phyloP scores from a whole-genome alignment of 2,797 vertebrate species.

The Huso huso region DNA sequence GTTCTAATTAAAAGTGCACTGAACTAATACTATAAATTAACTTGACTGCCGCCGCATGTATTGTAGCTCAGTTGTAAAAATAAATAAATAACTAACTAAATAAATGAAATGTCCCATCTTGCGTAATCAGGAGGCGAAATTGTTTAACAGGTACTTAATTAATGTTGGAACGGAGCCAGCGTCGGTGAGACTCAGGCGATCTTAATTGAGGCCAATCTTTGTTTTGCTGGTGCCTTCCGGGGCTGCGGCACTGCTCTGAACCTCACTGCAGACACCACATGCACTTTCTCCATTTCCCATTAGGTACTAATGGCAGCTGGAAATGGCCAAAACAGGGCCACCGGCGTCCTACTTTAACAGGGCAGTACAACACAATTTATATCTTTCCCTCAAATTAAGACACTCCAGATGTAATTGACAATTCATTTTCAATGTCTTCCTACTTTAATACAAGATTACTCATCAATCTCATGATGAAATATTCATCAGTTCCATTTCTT shows the following conservation, averaged over 20 bases:
- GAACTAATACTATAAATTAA: conserved; percentile 37
- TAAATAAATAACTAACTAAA: not conserved
- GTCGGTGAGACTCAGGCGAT: conserved; percentile 58
- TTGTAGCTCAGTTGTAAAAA: conserved; percentile 22
- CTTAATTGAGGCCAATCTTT: conserved; percentile 68
- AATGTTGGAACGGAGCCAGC: conserved; percentile 55
- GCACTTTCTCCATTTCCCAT: conserved; percentile 60
- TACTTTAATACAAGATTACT: conserved; percentile 73
- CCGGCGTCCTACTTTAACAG: conserved; percentile 23
- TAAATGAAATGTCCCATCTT: conserved; percentile 43
- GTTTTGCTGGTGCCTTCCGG: conserved; percentile 47
- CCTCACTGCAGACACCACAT: conserved; percentile 45
- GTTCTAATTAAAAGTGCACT: conserved; percentile 60
- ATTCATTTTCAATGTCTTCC: conserved; percentile 78
- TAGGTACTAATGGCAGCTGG: conserved; percentile 56
- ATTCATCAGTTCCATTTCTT: conserved; percentile 62
- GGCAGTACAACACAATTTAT: conserved; percentile 47
- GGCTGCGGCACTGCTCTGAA: conserved; percentile 39
- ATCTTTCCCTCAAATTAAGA: conserved; percentile 67
- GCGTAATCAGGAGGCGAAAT: conserved; percentile 53
- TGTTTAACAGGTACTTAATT: conserved; percentile 68
- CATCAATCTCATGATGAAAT: conserved; percentile 74
- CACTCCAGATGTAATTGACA: conserved; percentile 74
- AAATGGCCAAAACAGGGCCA: conserved; percentile 27
- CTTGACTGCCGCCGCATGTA: conserved; percentile 28